These are phyloP conservation scores for Halcyon malimbica DNA, from an alignment of 2,113 vertebrate genomes.

Conservation along the genomic window DNA sequence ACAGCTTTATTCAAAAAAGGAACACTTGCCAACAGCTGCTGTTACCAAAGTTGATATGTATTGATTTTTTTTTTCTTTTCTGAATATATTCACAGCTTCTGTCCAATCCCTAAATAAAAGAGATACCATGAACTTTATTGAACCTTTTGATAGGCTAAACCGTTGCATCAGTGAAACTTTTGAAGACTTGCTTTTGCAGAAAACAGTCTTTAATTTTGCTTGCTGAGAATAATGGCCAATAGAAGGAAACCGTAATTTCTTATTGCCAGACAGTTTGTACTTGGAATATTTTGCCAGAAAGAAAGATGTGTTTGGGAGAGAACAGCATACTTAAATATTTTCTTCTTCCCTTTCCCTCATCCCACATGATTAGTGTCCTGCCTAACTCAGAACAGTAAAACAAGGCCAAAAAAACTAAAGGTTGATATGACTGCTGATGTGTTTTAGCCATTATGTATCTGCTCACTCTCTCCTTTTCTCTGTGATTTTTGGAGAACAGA, in stretches of 20 bases:
- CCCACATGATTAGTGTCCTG: not conserved
- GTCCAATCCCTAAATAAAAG: not conserved
- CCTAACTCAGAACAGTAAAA: slow-evolving; percentile 58
- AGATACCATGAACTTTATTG: slow-evolving; percentile 11
- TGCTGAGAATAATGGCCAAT: not conserved
- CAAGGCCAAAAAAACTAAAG: slow-evolving; percentile 31
- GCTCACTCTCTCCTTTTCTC: slow-evolving; percentile 17
- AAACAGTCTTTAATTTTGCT: not conserved
- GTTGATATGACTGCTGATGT: slow-evolving; percentile 25
- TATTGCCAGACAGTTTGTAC: not conserved
- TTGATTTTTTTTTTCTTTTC: slow-evolving; percentile 46
- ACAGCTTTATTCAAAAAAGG: slow-evolving; percentile 60
- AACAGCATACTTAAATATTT: not conserved
- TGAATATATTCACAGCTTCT: slow-evolving; percentile 13
- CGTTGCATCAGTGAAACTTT: not conserved
- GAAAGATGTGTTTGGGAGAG: not conserved
- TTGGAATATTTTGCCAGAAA: slow-evolving; percentile 18
- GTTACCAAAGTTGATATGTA: slow-evolving; percentile 32
- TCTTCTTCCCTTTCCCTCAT: not conserved
- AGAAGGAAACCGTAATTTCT: not conserved
- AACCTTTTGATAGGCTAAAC: slow-evolving; percentile 33
- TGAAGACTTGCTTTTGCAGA: not conserved
- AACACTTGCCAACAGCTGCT: slow-evolving; percentile 26
- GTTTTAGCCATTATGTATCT: slow-evolving; percentile 64
- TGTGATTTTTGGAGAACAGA: slow-evolving; percentile 41